Conservation (phyloP, 2,113 vertebrate genomes). For the Argyrosomus japonicus region DNA sequence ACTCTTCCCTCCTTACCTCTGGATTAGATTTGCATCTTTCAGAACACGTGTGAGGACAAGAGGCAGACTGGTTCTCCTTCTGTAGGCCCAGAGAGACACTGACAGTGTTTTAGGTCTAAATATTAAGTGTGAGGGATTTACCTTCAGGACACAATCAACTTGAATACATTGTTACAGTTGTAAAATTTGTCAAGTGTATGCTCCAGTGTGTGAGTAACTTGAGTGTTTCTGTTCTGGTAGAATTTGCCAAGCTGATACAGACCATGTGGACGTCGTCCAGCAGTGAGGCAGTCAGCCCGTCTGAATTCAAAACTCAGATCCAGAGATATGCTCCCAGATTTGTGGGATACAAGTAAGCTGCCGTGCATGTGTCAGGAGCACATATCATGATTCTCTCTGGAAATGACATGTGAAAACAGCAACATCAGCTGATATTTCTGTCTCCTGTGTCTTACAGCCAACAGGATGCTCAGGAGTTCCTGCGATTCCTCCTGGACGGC, state of each 20-base stretch:
- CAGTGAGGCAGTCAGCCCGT: conserved; percentile 94
- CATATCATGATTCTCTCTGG: no score
- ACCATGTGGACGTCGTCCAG: conserved; percentile 93
- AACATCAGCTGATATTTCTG: not conserved
- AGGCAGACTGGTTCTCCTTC: no score
- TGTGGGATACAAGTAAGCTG: conserved; percentile 95
- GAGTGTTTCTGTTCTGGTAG: conserved; percentile 75
- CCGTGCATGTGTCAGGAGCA: not conserved
- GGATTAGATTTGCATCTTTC: not conserved
- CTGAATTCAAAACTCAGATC: conserved; percentile 98
- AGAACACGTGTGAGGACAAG: not conserved
- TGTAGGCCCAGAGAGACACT: not conserved
- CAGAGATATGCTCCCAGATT: conserved; percentile 98
- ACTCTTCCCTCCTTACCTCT: not conserved
- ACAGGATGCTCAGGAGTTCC: conserved; percentile 98
- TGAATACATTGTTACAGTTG: not conserved
- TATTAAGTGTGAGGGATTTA: not conserved
- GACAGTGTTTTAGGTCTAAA: not conserved
- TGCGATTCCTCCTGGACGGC: conserved; percentile 95
- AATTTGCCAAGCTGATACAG: conserved; percentile 97
- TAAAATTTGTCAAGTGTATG: not conserved
- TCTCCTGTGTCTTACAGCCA: conserved; percentile 84
- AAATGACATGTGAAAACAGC: not conserved
- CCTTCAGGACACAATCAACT: not conserved
- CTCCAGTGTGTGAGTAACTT: conserved; percentile 10